Conservation (phyloP, 2,797 vertebrate species). For the Eulemur coronatus region DNA sequence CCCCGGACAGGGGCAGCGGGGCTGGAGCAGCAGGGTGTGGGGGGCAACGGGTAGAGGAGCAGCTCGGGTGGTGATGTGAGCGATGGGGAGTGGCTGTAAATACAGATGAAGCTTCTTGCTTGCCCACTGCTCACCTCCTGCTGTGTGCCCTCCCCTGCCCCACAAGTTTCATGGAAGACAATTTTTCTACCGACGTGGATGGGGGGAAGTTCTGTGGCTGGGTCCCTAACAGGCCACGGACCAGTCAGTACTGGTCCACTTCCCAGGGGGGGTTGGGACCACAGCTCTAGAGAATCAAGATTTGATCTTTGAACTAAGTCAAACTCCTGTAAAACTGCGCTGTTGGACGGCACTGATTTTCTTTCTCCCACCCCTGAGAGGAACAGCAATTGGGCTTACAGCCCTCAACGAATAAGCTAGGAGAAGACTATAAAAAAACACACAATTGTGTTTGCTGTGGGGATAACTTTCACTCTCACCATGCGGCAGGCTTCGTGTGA, state of each 20-base stretch:
- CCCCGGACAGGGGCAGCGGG: too few relatives aligned
- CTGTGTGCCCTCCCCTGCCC: too few relatives aligned
- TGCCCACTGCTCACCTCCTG: too few relatives aligned
- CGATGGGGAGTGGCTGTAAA: too few relatives aligned
- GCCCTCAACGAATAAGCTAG: neutral
- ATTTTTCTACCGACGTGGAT: rapidly evolving
- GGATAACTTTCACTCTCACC: neutral
- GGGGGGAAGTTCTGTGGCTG: too few relatives aligned
- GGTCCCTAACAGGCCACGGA: too few relatives aligned
- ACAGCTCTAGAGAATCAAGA: neutral
- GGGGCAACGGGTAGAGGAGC: too few relatives aligned
- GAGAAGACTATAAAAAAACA: neutral
- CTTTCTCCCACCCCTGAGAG: neutral
- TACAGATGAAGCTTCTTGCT: too few relatives aligned
- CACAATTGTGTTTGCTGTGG: neutral
- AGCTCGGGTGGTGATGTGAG: too few relatives aligned
- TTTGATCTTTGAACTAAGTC: neutral
- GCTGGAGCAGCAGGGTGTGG: rapidly evolving
- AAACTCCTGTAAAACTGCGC: neutral
- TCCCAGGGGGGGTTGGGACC: too few relatives aligned
- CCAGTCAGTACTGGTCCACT: too few relatives aligned
- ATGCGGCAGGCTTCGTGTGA: neutral
- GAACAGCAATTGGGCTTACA: neutral
- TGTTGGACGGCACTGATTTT: neutral
- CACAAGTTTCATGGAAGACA: too few relatives aligned